These are phyloP conservation scores for Lasioglossum zephyrum DNA, from an alignment of 2,888 invertebrate species.

Conservation along the genomic window DNA sequence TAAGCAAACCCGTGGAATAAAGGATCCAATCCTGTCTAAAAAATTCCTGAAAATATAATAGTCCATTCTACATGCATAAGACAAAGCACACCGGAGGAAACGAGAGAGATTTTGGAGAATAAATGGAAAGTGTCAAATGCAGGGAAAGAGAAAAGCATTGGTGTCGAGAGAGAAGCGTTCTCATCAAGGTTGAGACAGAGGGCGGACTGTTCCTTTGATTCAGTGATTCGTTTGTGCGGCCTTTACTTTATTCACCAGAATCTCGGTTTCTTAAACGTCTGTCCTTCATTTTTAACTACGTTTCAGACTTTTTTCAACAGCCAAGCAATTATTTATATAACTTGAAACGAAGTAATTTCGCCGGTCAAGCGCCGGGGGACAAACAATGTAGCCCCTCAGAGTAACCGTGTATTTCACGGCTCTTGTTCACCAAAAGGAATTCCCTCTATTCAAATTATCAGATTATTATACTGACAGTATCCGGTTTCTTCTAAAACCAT, in stretches of 20 bases:
- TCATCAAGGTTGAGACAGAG: constrained; percentile 49
- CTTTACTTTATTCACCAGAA: constrained; percentile 19
- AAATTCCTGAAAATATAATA: constrained; percentile 20
- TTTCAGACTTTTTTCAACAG: background rate
- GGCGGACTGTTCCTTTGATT: constrained; percentile 43
- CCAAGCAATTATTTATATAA: background rate
- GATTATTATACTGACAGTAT: background rate
- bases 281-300: background rate
- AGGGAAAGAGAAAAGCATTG: constrained; percentile 37
- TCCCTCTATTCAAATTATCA: background rate
- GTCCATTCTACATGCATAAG: constrained; percentile 7
- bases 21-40: background rate
- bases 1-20: background rate
- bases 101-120: constrained; percentile 43
- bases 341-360: background rate
- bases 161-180: constrained; percentile 46
- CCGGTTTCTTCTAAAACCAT: background rate
- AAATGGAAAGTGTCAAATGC: constrained; percentile 54
- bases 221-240: constrained; percentile 40
- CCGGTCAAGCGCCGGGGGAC: background rate
- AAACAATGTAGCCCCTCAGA: background rate
- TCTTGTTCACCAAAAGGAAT: background rate
- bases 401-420: background rate
- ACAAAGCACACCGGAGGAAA: constrained; percentile 25
- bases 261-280: background rate